Conservation (phyloP, 2,113 vertebrate species). For the Tachuris rubrigastra region DNA sequence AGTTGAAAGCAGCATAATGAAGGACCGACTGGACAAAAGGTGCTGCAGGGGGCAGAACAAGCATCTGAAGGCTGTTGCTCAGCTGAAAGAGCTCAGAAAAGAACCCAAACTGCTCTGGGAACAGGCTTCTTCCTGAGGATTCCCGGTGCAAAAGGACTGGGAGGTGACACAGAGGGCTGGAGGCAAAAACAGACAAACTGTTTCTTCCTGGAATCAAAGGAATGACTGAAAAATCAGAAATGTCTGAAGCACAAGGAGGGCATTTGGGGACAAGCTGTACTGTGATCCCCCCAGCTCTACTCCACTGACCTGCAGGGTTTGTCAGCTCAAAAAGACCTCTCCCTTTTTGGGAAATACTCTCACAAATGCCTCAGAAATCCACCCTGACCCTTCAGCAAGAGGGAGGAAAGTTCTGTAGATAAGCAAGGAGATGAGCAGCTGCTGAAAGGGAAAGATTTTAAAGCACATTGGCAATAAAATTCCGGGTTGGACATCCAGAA, state of each 20-base stretch:
- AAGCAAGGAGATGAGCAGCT: neutral
- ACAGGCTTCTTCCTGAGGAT: neutral
- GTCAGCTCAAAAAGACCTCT: too few species aligned
- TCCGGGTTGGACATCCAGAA: neutral
- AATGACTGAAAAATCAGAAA: neutral
- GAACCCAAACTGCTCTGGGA: neutral
- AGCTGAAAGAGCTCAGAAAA: neutral
- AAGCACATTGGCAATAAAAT: neutral
- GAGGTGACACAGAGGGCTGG: neutral
- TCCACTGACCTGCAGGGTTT: fast-evolving
- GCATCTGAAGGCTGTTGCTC: neutral
- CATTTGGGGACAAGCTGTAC: fast-evolving
- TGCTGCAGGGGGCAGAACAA: neutral
- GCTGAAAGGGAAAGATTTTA: neutral
- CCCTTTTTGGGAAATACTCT: neutral
- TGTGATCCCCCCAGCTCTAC: neutral
- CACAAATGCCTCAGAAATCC: neutral
- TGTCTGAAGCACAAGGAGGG: neutral
- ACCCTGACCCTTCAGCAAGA: neutral
- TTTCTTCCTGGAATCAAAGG: neutral
- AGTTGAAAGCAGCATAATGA: neutral
- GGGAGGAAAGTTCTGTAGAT: neutral
- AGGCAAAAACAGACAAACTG: neutral
- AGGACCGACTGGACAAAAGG: neutral
- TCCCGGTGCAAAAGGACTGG: neutral